Conservation (phyloP, 2,113 vertebrate genomes). For the Phycodurus eques region DNA sequence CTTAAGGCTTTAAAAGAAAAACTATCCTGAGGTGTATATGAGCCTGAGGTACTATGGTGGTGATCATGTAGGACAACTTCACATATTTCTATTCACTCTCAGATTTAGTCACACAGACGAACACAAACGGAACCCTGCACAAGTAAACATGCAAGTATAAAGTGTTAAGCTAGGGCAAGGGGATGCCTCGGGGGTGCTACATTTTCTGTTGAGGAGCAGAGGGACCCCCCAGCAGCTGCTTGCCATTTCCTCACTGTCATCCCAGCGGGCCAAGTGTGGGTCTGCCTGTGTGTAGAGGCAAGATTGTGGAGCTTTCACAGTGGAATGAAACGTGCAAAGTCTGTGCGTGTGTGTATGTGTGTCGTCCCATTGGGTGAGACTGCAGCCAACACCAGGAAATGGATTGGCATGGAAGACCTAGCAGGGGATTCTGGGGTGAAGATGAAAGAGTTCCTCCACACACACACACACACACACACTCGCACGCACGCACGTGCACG, state of each 20-base stretch:
- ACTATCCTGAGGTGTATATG: slow-evolving; percentile 3
- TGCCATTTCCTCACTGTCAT: slow-evolving; percentile 57
- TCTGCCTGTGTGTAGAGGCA: slow-evolving; percentile 45
- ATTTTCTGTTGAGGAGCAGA: slow-evolving; percentile 47
- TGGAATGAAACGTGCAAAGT: slow-evolving; percentile 48
- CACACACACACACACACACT: slow-evolving; percentile 21
- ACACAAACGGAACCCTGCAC: slow-evolving; percentile 26
- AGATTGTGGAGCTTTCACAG: slow-evolving; percentile 57
- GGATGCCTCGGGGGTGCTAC: slow-evolving; percentile 50
- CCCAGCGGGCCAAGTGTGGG: slow-evolving; percentile 45
- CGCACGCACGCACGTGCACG: too few species aligned
- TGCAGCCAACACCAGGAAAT: slow-evolving; percentile 71
- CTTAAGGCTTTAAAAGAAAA: neutral
- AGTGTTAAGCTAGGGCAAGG: slow-evolving; percentile 32
- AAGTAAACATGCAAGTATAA: slow-evolving; percentile 23
- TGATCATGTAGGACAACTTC: slow-evolving; percentile 20
- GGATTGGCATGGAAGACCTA: slow-evolving; percentile 69
- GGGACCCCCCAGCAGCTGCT: slow-evolving; percentile 57
- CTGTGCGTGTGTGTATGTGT: slow-evolving; percentile 23
- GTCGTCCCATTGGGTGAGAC: slow-evolving; percentile 54
- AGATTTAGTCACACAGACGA: slow-evolving; percentile 20
- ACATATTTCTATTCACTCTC: slow-evolving; percentile 30
- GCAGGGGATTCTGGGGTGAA: slow-evolving; percentile 65
- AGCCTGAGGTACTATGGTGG: slow-evolving; percentile 19
- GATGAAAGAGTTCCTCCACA: slow-evolving; percentile 69